Conservation (phyloP, 2,113 vertebrate genomes). For the Diphyllodes magnificus region DNA sequence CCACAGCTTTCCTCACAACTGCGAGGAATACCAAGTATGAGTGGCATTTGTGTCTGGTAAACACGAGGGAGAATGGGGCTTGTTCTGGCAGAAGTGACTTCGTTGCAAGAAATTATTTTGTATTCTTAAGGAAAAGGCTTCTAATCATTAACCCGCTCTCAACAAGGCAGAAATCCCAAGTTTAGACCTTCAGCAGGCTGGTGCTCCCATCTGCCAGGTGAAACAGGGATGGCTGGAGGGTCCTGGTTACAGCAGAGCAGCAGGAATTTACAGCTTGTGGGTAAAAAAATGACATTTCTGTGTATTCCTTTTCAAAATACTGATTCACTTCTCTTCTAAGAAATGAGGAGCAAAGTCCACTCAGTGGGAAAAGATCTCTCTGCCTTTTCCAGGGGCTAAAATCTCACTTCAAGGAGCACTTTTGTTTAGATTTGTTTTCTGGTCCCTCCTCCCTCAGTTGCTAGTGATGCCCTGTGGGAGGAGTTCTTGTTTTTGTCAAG, state of each 20-base stretch:
- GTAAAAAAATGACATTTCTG: not conserved
- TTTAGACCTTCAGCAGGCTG: not conserved
- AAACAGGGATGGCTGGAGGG: not conserved
- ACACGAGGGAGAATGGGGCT: constrained; percentile 34
- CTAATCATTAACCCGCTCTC: not conserved
- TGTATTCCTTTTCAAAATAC: not conserved
- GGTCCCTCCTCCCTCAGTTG: not conserved
- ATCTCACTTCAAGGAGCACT: not conserved
- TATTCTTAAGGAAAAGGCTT: not conserved
- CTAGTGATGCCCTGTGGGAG: not conserved
- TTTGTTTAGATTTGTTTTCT: not conserved
- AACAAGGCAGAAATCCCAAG: not conserved
- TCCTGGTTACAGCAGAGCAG: not conserved
- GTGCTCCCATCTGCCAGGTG: not conserved
- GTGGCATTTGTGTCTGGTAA: constrained; percentile 59
- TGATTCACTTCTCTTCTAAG: not conserved
- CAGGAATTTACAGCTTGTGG: not conserved
- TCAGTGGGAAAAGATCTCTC: not conserved
- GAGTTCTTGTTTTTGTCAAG: not conserved
- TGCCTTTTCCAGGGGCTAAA: not conserved
- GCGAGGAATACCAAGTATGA: constrained; percentile 53
- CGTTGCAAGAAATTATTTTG: not conserved
- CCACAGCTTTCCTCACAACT: constrained; percentile 52
- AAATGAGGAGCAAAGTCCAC: not conserved
- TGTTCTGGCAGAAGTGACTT: constrained; percentile 20